These are phyloP conservation scores for Oenanthe oenanthe DNA, from an alignment of 2,113 vertebrate genomes.

Conservation along the genomic window DNA sequence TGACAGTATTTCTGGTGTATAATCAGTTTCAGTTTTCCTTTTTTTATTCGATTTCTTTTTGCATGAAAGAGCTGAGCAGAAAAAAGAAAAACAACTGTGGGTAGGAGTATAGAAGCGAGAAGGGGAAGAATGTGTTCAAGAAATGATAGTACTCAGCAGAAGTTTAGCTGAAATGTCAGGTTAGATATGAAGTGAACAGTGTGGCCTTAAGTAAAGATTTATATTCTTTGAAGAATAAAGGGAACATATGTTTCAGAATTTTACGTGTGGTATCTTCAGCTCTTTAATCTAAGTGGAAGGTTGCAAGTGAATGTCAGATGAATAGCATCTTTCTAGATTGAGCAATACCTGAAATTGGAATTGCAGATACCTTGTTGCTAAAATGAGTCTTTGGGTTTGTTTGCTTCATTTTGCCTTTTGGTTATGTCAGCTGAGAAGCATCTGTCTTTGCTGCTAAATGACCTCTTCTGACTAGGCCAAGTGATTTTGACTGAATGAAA, in stretches of 20 bases:
- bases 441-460: conserved; percentile 39
- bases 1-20: neutral
- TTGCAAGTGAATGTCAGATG: neutral
- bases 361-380: neutral
- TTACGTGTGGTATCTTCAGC: neutral
- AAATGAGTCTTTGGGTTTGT: neutral
- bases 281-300: neutral
- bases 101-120: conserved; percentile 13
- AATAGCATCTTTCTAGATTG: neutral
- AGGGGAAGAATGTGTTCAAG: neutral
- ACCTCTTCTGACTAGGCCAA: conserved; percentile 19
- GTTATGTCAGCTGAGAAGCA: conserved; percentile 33
- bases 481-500: conserved; percentile 7
- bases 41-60: neutral
- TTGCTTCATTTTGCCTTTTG: conserved; percentile 4
- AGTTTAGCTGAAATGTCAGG: conserved; percentile 17
- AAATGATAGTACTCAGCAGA: neutral
- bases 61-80: neutral
- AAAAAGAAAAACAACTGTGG: neutral
- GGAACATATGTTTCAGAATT: neutral
- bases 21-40: conserved; percentile 9
- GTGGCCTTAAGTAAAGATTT: conserved; percentile 12
- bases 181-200: conserved; percentile 10
- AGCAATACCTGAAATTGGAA: neutral
- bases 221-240: conserved; percentile 8